These are phyloP conservation scores for Nibea coibor DNA, from an alignment of 2,113 vertebrate genomes.

Conservation along the genomic window DNA sequence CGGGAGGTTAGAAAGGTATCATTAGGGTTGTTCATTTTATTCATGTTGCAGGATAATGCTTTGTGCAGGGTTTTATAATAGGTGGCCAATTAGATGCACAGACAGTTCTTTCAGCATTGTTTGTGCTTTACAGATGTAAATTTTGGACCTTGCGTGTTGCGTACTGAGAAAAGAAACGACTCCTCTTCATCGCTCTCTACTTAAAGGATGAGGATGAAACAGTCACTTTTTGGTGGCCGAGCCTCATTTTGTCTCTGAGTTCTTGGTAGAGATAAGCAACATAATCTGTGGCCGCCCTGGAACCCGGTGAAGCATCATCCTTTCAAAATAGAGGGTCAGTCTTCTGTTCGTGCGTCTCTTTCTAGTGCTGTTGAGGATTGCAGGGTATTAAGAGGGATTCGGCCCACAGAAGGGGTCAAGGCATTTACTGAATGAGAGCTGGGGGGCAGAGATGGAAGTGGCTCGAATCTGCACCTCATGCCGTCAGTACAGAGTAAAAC, in stretches of 20 bases:
- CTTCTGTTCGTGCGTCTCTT: conserved; percentile 41
- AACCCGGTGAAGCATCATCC: conserved; percentile 45
- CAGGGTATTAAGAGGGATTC: conserved; percentile 64
- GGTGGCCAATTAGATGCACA: neutral
- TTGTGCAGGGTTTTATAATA: neutral
- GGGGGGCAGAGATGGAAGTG: conserved; percentile 47
- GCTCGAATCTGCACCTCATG: conserved; percentile 42
- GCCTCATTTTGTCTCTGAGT: neutral
- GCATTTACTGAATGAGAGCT: conserved; percentile 49
- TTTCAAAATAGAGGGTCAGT: conserved; percentile 50
- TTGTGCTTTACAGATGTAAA: neutral
- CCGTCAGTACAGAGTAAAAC: conserved; percentile 12
- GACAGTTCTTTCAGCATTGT: neutral
- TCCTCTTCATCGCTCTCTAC: neutral
- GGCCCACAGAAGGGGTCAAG: conserved; percentile 37
- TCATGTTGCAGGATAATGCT: neutral
- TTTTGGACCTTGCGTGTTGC: neutral
- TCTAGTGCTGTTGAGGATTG: conserved; percentile 46
- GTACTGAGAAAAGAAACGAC: neutral
- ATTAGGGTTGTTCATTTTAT: neutral
- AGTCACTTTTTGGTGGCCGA: neutral
- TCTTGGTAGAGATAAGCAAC: conserved; percentile 18
- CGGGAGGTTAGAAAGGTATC: neutral
- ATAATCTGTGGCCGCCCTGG: conserved; percentile 24
- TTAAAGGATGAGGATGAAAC: neutral